Base-by-base conservation (phyloP, 2,888 invertebrate genomes). In the Eupithecia centaureata region DNA sequence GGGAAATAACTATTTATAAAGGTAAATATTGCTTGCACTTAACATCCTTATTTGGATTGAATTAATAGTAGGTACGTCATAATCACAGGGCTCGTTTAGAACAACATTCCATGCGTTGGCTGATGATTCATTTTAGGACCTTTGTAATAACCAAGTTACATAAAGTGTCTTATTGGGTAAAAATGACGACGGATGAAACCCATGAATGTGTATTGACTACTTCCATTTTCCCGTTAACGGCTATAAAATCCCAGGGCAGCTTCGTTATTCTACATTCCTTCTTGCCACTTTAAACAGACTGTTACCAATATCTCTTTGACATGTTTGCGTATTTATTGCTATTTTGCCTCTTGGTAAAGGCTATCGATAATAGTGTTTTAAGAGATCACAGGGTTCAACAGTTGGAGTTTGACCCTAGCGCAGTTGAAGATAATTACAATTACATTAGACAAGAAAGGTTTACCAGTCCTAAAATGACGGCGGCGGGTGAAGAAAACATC, bases 241-340 rank as follows among this genome's bases (percentile, higher is more conserved):
- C 1, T 57, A 57, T 57, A 57, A 57, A 33, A 57, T 18, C 22
- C 18, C 13, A 15, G 52, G 25, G 15, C 52, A 52, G 15, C 13
- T 52, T 15, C 13, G 15, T 27, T 13, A 47, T 22, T 22, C 22
- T 22, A 47, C 54, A 56, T 56, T 8, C 10, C 54, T 15, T 30
- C 28, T 28, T 30, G 54, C 10, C 15, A 13, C 15, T 1, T 25
- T 13, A 25, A 8, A 51, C 5, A 27, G n/a, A 28, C 30, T 0
- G n/a, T n/a, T n/a, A n/a, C n/a, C n/a, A n/a, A n/a, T n/a, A n/a
- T n/a, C n/a, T 30, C 2, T 8, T 8, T n/a, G 15, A 63, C 35
- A 67, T 67, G 67, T 59, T 67, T n/a, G 13, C 52, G 7, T 33
- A 63, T 27, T 0, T 67, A 63, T 28, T 54, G 28, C 38, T 67